A percentile compares a stretch with the other conserved stretches of the same genome.
phyloP scores from a whole-genome alignment of 2,888 invertebrate species.

The Amitus sp. region DNA sequence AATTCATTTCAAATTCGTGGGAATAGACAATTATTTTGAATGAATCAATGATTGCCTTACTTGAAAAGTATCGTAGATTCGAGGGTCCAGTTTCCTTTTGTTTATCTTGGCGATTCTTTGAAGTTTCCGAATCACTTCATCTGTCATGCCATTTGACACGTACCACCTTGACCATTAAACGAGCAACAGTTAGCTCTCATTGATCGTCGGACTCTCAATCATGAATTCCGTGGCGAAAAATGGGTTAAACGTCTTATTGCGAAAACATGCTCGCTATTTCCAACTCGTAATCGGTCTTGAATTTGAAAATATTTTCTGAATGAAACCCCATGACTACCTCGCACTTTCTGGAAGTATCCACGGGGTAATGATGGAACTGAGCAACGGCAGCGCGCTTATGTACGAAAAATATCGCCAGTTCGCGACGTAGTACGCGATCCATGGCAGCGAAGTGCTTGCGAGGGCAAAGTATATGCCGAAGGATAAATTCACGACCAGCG shows the following conservation, averaged over 20 bases:
- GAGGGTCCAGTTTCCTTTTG: slow-evolving; percentile 62
- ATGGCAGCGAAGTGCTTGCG: slow-evolving; percentile 67
- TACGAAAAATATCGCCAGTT: slow-evolving; percentile 67
- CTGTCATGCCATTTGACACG: slow-evolving; percentile 66
- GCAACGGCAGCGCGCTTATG: slow-evolving; percentile 65
- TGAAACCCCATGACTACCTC: slow-evolving; percentile 55
- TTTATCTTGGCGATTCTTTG: slow-evolving; percentile 67
- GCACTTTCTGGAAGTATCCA: slow-evolving; percentile 68
- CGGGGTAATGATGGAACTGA: slow-evolving; percentile 63
- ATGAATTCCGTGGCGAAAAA: neutral
- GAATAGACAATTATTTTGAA: too few species aligned
- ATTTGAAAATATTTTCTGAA: neutral
- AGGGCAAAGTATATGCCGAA: slow-evolving; percentile 68
- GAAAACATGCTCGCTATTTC: too few species aligned
- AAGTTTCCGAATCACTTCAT: slow-evolving; percentile 66
- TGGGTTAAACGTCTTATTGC: too few species aligned
- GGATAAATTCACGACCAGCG: slow-evolving; percentile 62
- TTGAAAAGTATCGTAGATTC: slow-evolving; percentile 63
- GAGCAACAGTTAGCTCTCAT: neutral
- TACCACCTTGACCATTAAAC: slow-evolving; percentile 63
- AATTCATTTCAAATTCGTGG: too few species aligned
- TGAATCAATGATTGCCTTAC: slow-evolving; percentile 51
- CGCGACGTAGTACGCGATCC: slow-evolving; percentile 67
- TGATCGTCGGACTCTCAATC: neutral
- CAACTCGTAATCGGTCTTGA: neutral